A percentile compares a stretch with the other conserved stretches of the same genome.
phyloP scores from a whole-genome alignment of 2,888 invertebrate genomes.

The Neoitamus cyanurus region DNA sequence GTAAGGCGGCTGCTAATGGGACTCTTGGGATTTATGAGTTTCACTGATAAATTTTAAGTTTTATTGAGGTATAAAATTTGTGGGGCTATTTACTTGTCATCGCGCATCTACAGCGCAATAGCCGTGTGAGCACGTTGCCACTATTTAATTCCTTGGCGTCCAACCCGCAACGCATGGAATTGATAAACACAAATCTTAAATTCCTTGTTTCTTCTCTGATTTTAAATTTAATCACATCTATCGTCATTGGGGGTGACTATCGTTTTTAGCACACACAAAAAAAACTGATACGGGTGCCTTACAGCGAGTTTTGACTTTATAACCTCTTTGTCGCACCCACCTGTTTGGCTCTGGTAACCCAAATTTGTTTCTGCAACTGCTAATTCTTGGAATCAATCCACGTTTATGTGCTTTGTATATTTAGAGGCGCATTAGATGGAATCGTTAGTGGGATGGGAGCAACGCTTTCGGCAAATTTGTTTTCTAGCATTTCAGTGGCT shows the following conservation, averaged over 20 bases:
- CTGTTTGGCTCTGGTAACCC: background rate
- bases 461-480: background rate
- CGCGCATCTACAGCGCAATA: background rate
- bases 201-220: background rate
- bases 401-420: background rate
- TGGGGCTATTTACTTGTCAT: constrained; percentile 10
- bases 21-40: background rate
- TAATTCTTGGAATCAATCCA: background rate
- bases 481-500: background rate
- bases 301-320: background rate
- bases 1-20: background rate
- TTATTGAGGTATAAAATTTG: constrained; percentile 9
- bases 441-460: background rate
- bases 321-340: background rate
- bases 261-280: background rate
- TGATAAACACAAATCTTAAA: background rate
- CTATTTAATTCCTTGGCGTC: background rate
- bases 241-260: background rate
- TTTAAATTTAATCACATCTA: background rate
- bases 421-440: background rate
- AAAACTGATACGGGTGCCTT: background rate
- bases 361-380: background rate
- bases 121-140: background rate
- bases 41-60: constrained; percentile 12
- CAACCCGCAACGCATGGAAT: background rate